Evolutionary conservation across 2,888 invertebrate species (phyloP).

Genomic region (Latheticus oryzae): DNA sequence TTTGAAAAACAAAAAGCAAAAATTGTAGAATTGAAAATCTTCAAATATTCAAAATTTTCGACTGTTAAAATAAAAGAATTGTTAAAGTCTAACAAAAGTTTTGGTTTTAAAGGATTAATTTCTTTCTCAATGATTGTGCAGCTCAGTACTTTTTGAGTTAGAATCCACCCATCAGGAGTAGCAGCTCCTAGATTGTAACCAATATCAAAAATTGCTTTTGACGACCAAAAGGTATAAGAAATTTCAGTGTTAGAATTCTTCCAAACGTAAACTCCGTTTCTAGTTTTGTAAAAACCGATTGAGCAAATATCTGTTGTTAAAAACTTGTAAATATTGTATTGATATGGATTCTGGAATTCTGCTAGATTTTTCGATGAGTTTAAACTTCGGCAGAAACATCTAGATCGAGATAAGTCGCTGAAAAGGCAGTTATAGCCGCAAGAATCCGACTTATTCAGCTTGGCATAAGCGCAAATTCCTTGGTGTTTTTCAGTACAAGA

Average conservation of each 20-base stretch:
- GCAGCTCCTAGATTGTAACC: slow-evolving; percentile 12
- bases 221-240: slow-evolving; percentile 34
- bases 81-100: slow-evolving; percentile 2
- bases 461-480: slow-evolving; percentile 51
- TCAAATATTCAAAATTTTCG: background rate
- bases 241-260: slow-evolving; percentile 16
- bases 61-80: background rate
- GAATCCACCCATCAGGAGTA: slow-evolving; percentile 25
- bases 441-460: slow-evolving; percentile 41
- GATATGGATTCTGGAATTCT: slow-evolving; percentile 51
- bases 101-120: slow-evolving; percentile 12
- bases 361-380: slow-evolving; percentile 32
- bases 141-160: slow-evolving; percentile 2
- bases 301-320: slow-evolving; percentile 45
- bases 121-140: slow-evolving; percentile 26
- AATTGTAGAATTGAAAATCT: slow-evolving; percentile 41
- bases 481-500: slow-evolving; percentile 47
- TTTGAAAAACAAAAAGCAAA: slow-evolving; percentile 54
- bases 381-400: slow-evolving; percentile 54
- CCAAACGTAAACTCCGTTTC: slow-evolving; percentile 40
- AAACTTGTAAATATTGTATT: slow-evolving; percentile 47
- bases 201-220: slow-evolving; percentile 10
- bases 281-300: slow-evolving; percentile 28
- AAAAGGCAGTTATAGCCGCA: slow-evolving; percentile 36
- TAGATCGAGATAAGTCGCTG: slow-evolving; percentile 48